A percentile compares a stretch with the other conserved stretches of the same genome.
phyloP scores from a whole-genome alignment of 1,140 invertebrate genomes.

The Caenorhabditis inopinata region DNA sequence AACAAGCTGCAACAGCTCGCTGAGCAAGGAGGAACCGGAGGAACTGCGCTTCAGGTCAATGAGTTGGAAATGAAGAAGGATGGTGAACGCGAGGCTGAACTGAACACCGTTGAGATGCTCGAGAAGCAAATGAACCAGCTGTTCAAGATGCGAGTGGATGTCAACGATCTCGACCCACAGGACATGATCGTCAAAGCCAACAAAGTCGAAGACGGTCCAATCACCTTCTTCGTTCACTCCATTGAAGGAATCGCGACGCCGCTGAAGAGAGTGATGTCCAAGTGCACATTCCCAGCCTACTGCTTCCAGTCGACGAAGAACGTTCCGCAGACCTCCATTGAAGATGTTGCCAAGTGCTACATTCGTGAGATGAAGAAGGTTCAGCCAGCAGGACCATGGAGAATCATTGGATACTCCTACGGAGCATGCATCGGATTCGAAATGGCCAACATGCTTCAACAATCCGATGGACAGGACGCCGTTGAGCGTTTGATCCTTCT shows the following conservation, averaged over 20 bases:
- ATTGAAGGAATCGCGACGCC: slow-evolving; percentile 82
- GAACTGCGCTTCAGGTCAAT: slow-evolving; percentile 55
- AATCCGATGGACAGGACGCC: slow-evolving; percentile 71
- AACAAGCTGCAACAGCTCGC: slow-evolving; percentile 74
- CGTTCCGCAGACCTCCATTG: slow-evolving; percentile 76
- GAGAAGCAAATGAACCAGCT: slow-evolving; percentile 65
- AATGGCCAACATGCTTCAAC: slow-evolving; percentile 82
- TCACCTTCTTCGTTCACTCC: slow-evolving; percentile 81
- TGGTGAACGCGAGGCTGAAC: slow-evolving; percentile 50
- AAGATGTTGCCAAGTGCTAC: slow-evolving; percentile 78
- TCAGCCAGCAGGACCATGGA: slow-evolving; percentile 81
- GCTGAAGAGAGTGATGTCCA: slow-evolving; percentile 70
- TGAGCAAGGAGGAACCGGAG: slow-evolving; percentile 59
- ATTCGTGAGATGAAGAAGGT: slow-evolving; percentile 76
- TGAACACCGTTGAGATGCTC: slow-evolving; percentile 59
- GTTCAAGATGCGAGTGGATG: slow-evolving; percentile 66
- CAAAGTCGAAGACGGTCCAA: slow-evolving; percentile 64
- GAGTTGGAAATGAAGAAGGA: slow-evolving; percentile 65
- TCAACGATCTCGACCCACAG: slow-evolving; percentile 69
- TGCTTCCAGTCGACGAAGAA: slow-evolving; percentile 82
- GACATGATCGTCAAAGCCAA: slow-evolving; percentile 69
- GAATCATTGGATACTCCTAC: slow-evolving; percentile 87
- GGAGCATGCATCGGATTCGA: slow-evolving; percentile 88
- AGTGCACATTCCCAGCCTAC: slow-evolving; percentile 78
- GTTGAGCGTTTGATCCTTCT: slow-evolving; percentile 73